Percentiles rank a stretch among this genome's conserved stretches.
Conservation (phyloP, 2,797 vertebrate species). For the Leucoraja ocellata region DNA sequence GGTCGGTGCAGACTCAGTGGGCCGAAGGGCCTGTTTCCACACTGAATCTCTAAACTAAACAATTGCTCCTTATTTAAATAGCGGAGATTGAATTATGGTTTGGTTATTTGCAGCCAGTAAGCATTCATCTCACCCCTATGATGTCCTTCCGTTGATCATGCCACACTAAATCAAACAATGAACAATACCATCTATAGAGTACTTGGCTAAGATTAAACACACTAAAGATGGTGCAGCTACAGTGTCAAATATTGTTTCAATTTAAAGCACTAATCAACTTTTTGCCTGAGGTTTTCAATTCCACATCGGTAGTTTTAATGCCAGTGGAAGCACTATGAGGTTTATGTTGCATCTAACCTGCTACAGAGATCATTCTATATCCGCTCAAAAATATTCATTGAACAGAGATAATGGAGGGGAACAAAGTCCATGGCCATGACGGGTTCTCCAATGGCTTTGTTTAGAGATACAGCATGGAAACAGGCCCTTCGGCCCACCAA, state of each 20-base stretch:
- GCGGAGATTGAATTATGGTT: background rate
- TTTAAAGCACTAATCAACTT: background rate
- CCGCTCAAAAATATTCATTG: background rate
- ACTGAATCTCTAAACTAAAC: too few relatives aligned
- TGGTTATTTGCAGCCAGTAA: background rate
- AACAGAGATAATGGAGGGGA: background rate
- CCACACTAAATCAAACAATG: background rate
- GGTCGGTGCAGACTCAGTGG: too few relatives aligned
- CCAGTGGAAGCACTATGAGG: background rate
- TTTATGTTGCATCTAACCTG: too few relatives aligned
- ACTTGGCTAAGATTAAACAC: background rate
- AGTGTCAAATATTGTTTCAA: background rate
- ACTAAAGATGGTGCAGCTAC: background rate
- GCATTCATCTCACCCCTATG: background rate
- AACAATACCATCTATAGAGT: background rate
- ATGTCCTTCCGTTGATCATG: background rate
- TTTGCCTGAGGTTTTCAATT: background rate
- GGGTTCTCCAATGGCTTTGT: background rate
- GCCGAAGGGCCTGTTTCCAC: too few relatives aligned
- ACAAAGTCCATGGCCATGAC: background rate
- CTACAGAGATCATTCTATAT: background rate
- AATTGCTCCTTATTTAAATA: background rate
- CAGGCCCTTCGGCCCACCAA: too few relatives aligned
- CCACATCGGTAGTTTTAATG: background rate
- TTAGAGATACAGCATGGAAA: too few relatives aligned